Conservation (phyloP, 1,140 invertebrate genomes). For the Vanessa atalanta region DNA sequence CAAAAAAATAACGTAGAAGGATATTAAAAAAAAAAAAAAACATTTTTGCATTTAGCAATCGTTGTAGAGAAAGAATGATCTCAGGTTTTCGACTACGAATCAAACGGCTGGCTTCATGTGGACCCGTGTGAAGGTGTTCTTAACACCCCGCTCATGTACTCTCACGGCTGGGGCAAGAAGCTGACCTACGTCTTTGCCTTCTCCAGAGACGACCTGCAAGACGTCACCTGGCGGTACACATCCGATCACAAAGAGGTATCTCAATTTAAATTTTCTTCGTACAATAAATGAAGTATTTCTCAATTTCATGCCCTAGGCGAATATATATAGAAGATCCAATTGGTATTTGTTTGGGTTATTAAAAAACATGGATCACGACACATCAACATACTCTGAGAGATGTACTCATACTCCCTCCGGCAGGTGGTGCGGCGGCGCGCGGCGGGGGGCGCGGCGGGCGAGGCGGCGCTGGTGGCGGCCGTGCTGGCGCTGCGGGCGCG, state of each 20-base stretch:
- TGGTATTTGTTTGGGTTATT: too few relatives aligned
- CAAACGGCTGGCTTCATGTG: constrained; percentile 94
- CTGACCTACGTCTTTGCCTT: constrained; percentile 94
- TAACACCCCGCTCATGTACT: constrained; percentile 95
- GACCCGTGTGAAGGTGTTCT: constrained; percentile 96
- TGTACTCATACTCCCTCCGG: too few relatives aligned
- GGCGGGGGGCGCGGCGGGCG: constrained; percentile 85
- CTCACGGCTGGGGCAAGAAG: constrained; percentile 94
- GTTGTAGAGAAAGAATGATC: neutral
- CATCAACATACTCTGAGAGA: too few relatives aligned
- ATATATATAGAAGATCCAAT: too few relatives aligned
- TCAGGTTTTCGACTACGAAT: constrained; percentile 85
- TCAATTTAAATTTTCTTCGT: too few relatives aligned
- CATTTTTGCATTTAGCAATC: neutral
- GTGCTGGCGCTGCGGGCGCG: constrained; percentile 76
- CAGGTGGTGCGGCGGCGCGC: constrained; percentile 55
- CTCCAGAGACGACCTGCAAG: constrained; percentile 94
- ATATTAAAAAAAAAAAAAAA: neutral
- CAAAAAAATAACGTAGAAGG: too few relatives aligned
- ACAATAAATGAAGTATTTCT: too few relatives aligned
- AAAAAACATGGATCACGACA: too few relatives aligned
- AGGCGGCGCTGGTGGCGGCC: constrained; percentile 81
- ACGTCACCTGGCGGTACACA: constrained; percentile 98
- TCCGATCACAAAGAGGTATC: constrained; percentile 82
- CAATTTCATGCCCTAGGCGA: too few relatives aligned